Percentiles rank a stretch among this genome's conserved stretches.
These are phyloP conservation scores for Lepidochitona cinerea DNA, from an alignment of 2,888 invertebrate species.

Conservation along the genomic window DNA sequence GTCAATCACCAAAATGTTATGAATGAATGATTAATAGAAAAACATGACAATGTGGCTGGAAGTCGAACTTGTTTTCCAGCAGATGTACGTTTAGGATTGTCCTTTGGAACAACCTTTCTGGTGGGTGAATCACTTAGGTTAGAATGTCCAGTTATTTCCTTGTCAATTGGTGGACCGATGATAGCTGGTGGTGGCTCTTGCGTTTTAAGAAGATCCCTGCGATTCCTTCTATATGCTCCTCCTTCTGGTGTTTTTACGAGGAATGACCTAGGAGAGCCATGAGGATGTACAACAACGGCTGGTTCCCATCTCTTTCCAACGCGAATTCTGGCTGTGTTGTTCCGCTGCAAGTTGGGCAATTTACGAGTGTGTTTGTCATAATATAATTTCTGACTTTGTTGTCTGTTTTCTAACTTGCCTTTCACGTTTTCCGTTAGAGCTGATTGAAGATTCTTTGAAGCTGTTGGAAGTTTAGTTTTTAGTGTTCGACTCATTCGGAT, in stretches of 20 bases:
- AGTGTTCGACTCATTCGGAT: constrained; percentile 23
- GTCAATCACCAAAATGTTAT: no score
- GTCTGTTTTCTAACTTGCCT: not conserved
- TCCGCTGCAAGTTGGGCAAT: not conserved
- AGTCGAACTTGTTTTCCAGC: no score
- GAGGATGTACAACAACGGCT: not conserved
- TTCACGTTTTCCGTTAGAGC: not conserved
- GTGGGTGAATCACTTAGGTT: no score
- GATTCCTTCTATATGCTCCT: not conserved
- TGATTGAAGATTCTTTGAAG: not conserved
- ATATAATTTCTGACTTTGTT: not conserved
- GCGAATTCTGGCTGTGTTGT: not conserved
- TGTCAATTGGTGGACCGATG: no score
- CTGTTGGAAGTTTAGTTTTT: not conserved
- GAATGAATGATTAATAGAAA: no score
- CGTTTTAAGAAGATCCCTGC: not conserved
- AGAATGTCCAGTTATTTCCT: no score
- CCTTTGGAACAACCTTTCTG: no score
- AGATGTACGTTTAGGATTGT: no score
- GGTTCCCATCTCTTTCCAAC: not conserved
- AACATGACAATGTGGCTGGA: no score
- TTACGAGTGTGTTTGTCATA: not conserved
- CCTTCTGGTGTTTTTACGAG: not conserved
- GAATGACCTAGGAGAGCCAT: not conserved
- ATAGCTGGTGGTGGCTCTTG: no score